Evolutionary conservation across 1,140 invertebrate species (phyloP), one percentile per base, ranked within the genome.

Genomic region (Drosophila elegans): DNA sequence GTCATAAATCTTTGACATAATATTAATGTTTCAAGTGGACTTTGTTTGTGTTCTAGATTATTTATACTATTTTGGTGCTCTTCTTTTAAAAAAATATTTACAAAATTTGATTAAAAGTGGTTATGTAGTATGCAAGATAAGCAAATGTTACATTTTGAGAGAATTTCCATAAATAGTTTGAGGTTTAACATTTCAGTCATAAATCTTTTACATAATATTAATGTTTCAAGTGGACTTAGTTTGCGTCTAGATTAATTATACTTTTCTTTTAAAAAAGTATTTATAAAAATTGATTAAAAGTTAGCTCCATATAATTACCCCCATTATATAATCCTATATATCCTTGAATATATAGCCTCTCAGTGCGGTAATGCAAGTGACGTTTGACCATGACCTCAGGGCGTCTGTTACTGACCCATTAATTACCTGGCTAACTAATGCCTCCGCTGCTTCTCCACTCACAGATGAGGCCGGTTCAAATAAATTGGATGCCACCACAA

Each of bases 371-470:
- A 32, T 32, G n/a, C 48, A 52, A 36, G 34, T 63, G 54, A 51
- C 49, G 39, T 46, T 49, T 61, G n/a, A 62, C 55, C 32, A 44
- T 54, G 68, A 63, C 62, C 82, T 76, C 57, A 71, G 66, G 69
- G 55, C 44, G 34, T 6, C 56, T 62, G 63, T 10, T 29, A 59
- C 64, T 73, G 72, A 64, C 77, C 76, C 74, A 53, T 83, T 88
- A 88, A 88, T 88, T 88, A 88, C 73, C 71, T 68, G 52, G 51
- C 77, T 59, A 60, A 56, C 51, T 62, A 56, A 12, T 49, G 25
- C 38, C 45, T 36, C 29, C 42, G 41, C 25, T 44, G 41, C 25
- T 44, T 27, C 32, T 36, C 21, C 13, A 16, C 44, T 44, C 56
- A 34, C 66, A 85, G 82, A 75, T 69, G 39, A 42, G 36, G 10